Base-by-base conservation (phyloP, 1,140 invertebrate genomes). In the Scaptomyza pallida region DNA sequence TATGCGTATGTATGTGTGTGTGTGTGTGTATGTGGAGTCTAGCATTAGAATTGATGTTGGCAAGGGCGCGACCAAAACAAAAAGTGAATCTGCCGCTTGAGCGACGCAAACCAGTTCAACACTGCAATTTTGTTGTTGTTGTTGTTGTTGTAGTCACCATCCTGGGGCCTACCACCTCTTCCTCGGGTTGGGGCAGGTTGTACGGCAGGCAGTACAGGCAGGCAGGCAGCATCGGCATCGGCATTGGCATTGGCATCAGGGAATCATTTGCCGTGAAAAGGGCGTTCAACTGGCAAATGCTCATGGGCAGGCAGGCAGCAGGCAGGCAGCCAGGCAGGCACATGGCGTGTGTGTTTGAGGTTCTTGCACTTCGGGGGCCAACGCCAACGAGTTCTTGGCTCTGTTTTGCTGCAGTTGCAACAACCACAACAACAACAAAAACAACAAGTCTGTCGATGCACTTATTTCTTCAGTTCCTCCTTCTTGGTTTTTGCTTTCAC, bases 181-280 rank as follows among this genome's bases (percentile, higher is more conserved):
- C 30, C 19, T 8, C n/a, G 10, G 4, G 37, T 52, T 63, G 65
- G 26, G 51, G 17, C 44, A 26, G 67, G 52, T 55, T 72, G 69
- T 56, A 63, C 40, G 37, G 54, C 43, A 19, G 37, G 54, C 43
- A 19, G 68, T 71, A 65, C 61, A 54, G 67, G 67, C 65, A 54
- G 33, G 41, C 48, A 26, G 26, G 48, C 26, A 23, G 35, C 51
- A 37, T 61, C 61, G 26, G 50, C 50, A 30, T 48, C 52, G 43
- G 33, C 33, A 12, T 35, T 12, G 33, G 23, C 57, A 40, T 48
- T 35, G 30, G 37, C 63, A 60, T 43, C 50, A 64, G 65, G 72
- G 83, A 91, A 89, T 85, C 82, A 90, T 83, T 81, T 91, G 90
- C 90, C 90, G 90, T 91, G 89, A 91, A 91, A 91, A 91, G 90